Base-by-base conservation (phyloP, 64 coral and sea anemone species). In the Catalaphyllia jardinei region DNA sequence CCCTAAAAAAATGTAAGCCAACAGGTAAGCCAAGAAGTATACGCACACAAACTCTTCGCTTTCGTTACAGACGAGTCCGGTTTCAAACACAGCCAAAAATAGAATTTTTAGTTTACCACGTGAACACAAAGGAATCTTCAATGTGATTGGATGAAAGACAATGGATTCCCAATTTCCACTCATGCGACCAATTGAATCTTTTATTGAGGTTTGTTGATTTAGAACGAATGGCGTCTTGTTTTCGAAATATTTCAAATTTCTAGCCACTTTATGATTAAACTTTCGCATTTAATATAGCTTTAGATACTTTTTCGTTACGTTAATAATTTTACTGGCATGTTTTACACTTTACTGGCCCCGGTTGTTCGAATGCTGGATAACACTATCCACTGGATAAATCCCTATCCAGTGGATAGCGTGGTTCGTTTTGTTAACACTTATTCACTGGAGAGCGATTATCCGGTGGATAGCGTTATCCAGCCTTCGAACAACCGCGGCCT, bases 61-160 rank as follows among this genome's bases (percentile, higher is more conserved):
- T 72, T 80, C 88, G 88, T 71, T 81, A 79, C 65, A 82, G 28
- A 74, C 52, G 57, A 57, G 52, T 77, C 50, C 78, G 29, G 59
- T 90, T 81, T 73, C 89, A 82, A 63, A 91, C 81, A 84, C 29
- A 62, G 35, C 73, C 50, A 57, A 74, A 67, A 72, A 55, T 76
- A 92, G 75, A 86, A 78, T 86, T 57, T 30, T 60, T 28, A 31
- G 13, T 54, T 39, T 92, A 79, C 74, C 90, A 92, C 90, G 90
- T 92, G 90, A 92, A 78, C 60, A 69, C 73, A 92, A 87, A 78
- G 90, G 90, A 92, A 92, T 92, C 81, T 85, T 85, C 38, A n/a
- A 27, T 71, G 8, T 85, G 35, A 85, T 85, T 85, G 81, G 81
- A 71, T 69, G 38, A 46, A 15, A 83, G 3, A 67, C 25, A 65